Percentiles rank a stretch among this genome's conserved stretches.
Conservation (phyloP, 1,140 invertebrate species). For the Drosophila nigromelanica region DNA sequence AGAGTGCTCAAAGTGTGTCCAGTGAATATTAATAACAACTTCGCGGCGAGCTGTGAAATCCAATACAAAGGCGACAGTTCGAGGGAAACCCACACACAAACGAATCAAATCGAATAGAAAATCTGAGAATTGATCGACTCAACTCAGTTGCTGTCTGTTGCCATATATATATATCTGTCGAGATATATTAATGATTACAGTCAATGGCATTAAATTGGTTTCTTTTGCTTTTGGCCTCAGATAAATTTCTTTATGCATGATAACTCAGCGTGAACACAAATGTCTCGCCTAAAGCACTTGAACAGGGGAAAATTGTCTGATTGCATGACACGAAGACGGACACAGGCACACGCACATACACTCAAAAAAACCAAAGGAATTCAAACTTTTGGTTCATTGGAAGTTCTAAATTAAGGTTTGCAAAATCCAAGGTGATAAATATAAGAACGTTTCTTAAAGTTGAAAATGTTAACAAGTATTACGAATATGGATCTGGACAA, state of each 20-base stretch:
- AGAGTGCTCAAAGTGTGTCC: conserved; percentile 23
- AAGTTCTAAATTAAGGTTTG: too few species aligned
- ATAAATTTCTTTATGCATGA: conserved; percentile 61
- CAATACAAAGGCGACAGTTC: conserved; percentile 36
- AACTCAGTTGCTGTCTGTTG: conserved; percentile 15
- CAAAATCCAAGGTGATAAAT: too few species aligned
- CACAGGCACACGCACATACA: conserved; percentile 4
- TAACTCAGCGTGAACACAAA: conserved; percentile 63
- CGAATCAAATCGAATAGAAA: conserved; percentile 15
- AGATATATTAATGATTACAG: conserved; percentile 78
- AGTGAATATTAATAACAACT: conserved; percentile 9
- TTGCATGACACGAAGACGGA: conserved; percentile 48
- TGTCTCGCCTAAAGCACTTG: conserved; percentile 23
- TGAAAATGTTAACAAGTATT: too few species aligned
- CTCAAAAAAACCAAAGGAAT: background rate
- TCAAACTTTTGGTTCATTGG: too few species aligned
- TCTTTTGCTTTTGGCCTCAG: conserved; percentile 41
- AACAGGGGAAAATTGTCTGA: conserved; percentile 43
- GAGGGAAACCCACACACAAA: conserved; percentile 41
- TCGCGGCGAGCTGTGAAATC: conserved; percentile 20
- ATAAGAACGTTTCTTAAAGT: too few species aligned
- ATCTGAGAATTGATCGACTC: conserved; percentile 41
- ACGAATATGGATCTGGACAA: too few species aligned
- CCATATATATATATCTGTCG: conserved; percentile 1
- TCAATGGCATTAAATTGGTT: conserved; percentile 64